phyloP scores from a whole-genome alignment of 2,113 vertebrate genomes.

The Halcyon senegalensis region DNA sequence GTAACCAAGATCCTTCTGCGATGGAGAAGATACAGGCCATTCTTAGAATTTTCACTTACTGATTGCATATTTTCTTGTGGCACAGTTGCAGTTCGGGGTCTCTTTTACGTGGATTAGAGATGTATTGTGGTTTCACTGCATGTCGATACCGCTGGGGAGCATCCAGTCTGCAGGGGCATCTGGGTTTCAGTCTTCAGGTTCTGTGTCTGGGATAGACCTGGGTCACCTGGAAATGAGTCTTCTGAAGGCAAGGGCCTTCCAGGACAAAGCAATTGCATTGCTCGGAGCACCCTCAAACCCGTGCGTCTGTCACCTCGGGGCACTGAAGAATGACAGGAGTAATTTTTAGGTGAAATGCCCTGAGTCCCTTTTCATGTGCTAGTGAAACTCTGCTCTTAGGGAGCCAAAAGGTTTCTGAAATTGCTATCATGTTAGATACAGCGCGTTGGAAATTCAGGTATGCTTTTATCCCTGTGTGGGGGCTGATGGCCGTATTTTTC shows the following conservation, averaged over 20 bases:
- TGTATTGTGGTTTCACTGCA: neutral
- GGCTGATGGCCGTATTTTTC: neutral
- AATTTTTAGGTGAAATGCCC: neutral
- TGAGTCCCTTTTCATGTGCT: neutral
- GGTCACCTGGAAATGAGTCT: neutral
- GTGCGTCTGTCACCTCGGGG: neutral
- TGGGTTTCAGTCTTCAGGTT: neutral
- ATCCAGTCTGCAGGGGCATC: neutral
- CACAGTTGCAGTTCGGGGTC: neutral
- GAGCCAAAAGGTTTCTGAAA: neutral
- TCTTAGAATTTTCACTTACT: neutral
- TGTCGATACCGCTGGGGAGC: neutral
- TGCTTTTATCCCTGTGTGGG: neutral
- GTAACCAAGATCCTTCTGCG: neutral
- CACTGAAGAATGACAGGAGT: neutral
- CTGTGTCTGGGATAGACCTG: rapidly evolving
- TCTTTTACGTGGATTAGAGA: neutral
- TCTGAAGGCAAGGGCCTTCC: neutral
- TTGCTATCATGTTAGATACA: neutral
- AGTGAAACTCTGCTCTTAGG: neutral
- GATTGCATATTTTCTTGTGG: neutral
- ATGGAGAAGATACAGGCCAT: neutral
- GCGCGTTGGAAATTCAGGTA: neutral
- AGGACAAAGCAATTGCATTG: neutral
- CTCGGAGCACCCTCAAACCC: neutral